Conservation (phyloP, 2,113 vertebrate species). For the Solea solea region DNA sequence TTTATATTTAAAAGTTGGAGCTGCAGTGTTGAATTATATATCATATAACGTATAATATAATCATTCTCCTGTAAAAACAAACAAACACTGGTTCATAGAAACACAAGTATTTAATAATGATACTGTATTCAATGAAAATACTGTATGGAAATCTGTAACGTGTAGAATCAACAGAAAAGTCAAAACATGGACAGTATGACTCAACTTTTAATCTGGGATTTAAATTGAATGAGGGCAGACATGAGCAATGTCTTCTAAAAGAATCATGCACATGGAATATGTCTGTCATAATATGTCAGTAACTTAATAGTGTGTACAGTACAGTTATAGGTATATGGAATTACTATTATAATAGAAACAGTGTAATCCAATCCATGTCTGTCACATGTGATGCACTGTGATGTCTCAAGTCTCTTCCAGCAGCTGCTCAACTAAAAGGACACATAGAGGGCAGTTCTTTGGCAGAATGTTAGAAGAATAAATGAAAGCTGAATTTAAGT, state of each 20-base stretch:
- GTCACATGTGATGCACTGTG: too few relatives aligned
- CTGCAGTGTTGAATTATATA: too few relatives aligned
- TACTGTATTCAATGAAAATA: slow-evolving; percentile 1
- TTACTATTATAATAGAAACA: too few relatives aligned
- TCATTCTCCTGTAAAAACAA: too few relatives aligned
- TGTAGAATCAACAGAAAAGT: slow-evolving; percentile 44
- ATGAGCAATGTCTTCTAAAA: slow-evolving; percentile 72
- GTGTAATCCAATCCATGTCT: too few relatives aligned
- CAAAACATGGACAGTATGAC: slow-evolving; percentile 39
- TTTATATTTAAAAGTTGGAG: too few relatives aligned
- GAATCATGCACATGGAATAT: slow-evolving; percentile 62
- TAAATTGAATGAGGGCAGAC: slow-evolving; percentile 70
- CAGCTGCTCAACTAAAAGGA: neutral
- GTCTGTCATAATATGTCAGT: too few relatives aligned
- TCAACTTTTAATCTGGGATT: slow-evolving; percentile 77
- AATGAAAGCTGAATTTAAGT: neutral
- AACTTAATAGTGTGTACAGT: neutral
- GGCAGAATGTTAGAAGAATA: neutral
- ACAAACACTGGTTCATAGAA: neutral
- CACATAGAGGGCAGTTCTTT: neutral
- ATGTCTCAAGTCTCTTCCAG: neutral
- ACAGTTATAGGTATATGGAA: too few relatives aligned
- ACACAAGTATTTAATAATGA: neutral
- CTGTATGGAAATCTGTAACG: neutral
- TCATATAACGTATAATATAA: too few relatives aligned